Base-by-base conservation (phyloP, 2,797 vertebrate species). In the Sphenodon punctatus region DNA sequence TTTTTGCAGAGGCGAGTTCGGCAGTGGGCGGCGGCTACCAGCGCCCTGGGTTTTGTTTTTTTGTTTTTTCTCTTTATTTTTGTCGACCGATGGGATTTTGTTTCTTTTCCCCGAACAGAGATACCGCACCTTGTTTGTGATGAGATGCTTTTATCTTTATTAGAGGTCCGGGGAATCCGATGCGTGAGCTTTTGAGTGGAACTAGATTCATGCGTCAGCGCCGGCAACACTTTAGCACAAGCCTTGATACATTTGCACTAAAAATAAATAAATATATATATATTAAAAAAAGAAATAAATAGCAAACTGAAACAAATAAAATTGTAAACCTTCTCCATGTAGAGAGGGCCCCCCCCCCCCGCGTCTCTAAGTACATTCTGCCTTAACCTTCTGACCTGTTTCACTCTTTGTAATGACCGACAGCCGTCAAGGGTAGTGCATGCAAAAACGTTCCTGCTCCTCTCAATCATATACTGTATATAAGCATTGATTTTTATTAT, bases 241-340 rank as follows among this genome's bases (percentile, higher is more conserved):
- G 68, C 84, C 88, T 89, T 83, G 65, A 77, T 14, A 79, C 71
- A 63, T 89, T 92, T 94, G 93, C 94, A 95, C 93, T 94, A 93
- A 88, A 81, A 75, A 27, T 14, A 17, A 60, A 55, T 11, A 17
- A 36, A 38, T 25, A 38, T n/a, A n/a, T n/a, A n/a, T n/a, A n/a
- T n/a, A n/a, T n/a, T n/a, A n/a, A n/a, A n/a, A n/a, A n/a, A n/a
- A n/a, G n/a, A n/a, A n/a, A n/a, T 34, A 36, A 36, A 34, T 34
- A 58, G 32, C 55, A 55, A 56, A 22, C 45, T 45, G 11, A 78
- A 23, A 66, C 25, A 59, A 41, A 39, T 7, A 36, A 27, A 38
- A 43, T 38, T 23, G 36, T 36, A 22, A 70, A 39, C 59, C 42
- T 55, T 63, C 72, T 82, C 67, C 5, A 23, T 12, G 20, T 73